Conservation (phyloP, 1,140 invertebrate species). For the Thaumatotibia leucotreta region DNA sequence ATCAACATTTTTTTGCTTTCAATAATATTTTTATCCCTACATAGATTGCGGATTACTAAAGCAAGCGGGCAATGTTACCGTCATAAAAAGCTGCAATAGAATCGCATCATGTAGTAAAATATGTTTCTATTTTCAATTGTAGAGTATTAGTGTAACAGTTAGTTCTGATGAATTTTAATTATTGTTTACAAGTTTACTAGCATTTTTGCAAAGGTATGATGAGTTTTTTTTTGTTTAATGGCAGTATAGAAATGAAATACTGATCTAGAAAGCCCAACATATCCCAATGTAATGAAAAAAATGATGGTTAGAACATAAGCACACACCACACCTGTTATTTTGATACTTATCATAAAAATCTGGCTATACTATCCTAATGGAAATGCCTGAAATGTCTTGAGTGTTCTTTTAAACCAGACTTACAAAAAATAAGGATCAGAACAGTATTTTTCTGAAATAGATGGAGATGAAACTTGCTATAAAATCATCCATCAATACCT, state of each 20-base stretch:
- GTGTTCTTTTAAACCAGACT: neutral
- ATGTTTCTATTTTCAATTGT: no score
- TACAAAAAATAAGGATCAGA: neutral
- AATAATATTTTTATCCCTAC: neutral
- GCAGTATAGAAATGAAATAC: neutral
- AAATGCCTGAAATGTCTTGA: neutral
- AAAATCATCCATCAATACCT: neutral
- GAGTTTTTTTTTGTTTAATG: neutral
- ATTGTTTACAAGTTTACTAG: no score
- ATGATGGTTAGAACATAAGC: neutral
- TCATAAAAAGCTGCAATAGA: neutral
- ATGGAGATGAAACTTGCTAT: neutral
- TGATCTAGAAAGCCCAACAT: neutral
- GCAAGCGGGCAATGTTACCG: neutral
- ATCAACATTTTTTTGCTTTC: neutral
- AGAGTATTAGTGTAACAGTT: no score
- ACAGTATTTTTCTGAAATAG: conserved; percentile 3
- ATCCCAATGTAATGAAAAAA: neutral
- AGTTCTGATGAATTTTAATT: no score
- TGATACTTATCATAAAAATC: neutral
- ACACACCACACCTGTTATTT: neutral
- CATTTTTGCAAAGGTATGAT: no score
- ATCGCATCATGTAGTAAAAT: no score
- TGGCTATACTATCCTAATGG: neutral
- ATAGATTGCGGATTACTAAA: neutral